Percentiles rank a stretch among this genome's conserved stretches.
Evolutionary conservation across 2,888 invertebrate genomes (phyloP).

Genomic region (Thymelicus sylvestris): DNA sequence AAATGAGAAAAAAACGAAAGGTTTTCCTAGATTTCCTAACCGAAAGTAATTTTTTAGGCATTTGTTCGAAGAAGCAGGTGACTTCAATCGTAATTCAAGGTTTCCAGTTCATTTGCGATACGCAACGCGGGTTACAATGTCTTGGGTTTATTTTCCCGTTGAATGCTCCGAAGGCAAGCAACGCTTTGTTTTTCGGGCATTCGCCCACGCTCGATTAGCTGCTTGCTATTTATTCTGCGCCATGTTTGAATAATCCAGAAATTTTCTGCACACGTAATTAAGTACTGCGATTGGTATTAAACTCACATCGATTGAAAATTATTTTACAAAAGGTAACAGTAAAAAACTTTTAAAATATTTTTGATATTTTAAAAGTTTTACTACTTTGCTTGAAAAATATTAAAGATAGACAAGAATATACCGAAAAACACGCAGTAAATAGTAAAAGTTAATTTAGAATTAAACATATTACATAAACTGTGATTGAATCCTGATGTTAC

Average conservation of each 20-base stretch:
- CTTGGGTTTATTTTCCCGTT: constrained; percentile 69
- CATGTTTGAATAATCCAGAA: constrained; percentile 56
- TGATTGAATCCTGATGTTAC: too few relatives aligned
- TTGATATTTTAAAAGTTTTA: too few relatives aligned
- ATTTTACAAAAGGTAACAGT: too few relatives aligned
- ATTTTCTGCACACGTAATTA: constrained; percentile 49
- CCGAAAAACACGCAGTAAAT: too few relatives aligned
- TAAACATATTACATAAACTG: too few relatives aligned
- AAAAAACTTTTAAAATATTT: too few relatives aligned
- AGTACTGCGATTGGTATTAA: constrained; percentile 17
- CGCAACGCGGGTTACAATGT: constrained; percentile 56
- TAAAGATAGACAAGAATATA: too few relatives aligned
- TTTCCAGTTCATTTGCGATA: constrained; percentile 65
- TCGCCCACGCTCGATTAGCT: constrained; percentile 64
- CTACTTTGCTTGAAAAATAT: too few relatives aligned
- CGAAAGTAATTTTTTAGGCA: constrained; percentile 4
- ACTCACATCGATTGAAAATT: neutral
- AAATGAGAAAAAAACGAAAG: neutral
- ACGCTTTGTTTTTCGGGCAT: constrained; percentile 65
- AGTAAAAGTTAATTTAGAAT: too few relatives aligned
- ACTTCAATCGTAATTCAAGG: constrained; percentile 60
- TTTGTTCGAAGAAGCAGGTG: constrained; percentile 11
- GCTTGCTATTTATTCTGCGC: constrained; percentile 59
- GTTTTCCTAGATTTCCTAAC: neutral
- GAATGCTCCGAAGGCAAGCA: constrained; percentile 57